A percentile compares a stretch with the other conserved stretches of the same genome.
phyloP scores from a whole-genome alignment of 2,888 invertebrate genomes.

The Scaptomyza cyrtandrae region DNA sequence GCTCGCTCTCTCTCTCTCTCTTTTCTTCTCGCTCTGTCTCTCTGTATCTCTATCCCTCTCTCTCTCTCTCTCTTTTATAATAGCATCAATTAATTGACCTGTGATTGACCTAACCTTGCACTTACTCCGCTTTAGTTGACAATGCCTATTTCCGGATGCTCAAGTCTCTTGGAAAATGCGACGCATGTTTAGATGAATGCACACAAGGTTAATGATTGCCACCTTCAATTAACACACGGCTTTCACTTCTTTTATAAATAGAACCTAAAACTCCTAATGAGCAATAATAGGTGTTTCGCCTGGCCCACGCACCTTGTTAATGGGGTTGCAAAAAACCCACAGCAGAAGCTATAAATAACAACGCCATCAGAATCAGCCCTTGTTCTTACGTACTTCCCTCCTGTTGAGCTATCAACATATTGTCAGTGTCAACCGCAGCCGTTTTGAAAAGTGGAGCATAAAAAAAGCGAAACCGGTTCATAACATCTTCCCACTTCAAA shows the following conservation, averaged over 20 bases:
- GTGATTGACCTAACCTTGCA: slow-evolving; percentile 33
- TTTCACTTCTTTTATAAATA: slow-evolving; percentile 23
- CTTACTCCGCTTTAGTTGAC: background rate
- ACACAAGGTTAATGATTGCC: slow-evolving; percentile 52
- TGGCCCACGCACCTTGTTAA: slow-evolving; percentile 2
- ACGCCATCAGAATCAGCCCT: background rate
- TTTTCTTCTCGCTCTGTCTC: too few species aligned
- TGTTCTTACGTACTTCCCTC: background rate
- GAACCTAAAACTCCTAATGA: slow-evolving; percentile 9
- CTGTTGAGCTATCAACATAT: slow-evolving; percentile 12
- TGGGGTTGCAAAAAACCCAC: slow-evolving; percentile 24
- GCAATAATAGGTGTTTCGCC: background rate
- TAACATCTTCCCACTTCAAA: background rate
- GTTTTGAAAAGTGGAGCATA: background rate
- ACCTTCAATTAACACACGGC: slow-evolving; percentile 36
- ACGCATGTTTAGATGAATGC: slow-evolving; percentile 54
- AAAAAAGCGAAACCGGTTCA: background rate
- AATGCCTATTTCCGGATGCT: slow-evolving; percentile 38
- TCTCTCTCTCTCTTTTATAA: background rate
- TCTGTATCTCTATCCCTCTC: too few species aligned
- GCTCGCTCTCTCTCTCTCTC: too few species aligned
- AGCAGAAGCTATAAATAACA: slow-evolving; percentile 34
- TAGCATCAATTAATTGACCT: slow-evolving; percentile 19
- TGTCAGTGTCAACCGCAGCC: slow-evolving; percentile 28
- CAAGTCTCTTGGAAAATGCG: slow-evolving; percentile 11